These are phyloP conservation scores for Hycleus cichorii DNA, from an alignment of 1,140 invertebrate species.

Conservation along the genomic window DNA sequence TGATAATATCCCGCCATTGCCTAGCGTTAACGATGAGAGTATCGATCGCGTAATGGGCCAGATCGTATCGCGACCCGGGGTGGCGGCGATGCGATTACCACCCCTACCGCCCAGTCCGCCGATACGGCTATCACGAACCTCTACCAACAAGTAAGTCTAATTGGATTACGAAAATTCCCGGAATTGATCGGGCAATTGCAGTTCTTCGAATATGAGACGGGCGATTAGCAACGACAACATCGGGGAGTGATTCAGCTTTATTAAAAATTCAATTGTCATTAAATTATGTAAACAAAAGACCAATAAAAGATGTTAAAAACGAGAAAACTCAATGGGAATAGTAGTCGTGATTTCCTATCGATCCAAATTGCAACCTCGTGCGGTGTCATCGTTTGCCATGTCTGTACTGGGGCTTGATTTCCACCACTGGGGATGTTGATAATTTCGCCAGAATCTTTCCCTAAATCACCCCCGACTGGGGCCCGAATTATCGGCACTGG, in stretches of 20 bases:
- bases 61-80: conserved; percentile 31
- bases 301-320: conserved; percentile 81
- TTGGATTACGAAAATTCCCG: not conserved
- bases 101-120: conserved; percentile 37
- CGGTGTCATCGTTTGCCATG: conserved; percentile 76
- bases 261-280: too few relatives aligned
- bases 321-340: conserved; percentile 71
- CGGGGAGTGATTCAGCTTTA: not conserved
- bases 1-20: conserved; percentile 21
- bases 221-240: conserved; percentile 19
- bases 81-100: conserved; percentile 29
- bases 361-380: conserved; percentile 83
- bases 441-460: conserved; percentile 21
- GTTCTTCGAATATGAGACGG: conserved; percentile 3
- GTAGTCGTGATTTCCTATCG: conserved; percentile 65
- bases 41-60: conserved; percentile 39
- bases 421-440: not conserved
- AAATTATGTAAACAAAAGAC: conserved; percentile 56
- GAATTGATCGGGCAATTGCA: not conserved
- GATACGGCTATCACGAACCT: not conserved
- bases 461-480: conserved; percentile 53
- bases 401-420: conserved; percentile 26
- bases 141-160: not conserved
- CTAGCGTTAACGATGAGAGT: conserved; percentile 26
- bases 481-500: conserved; percentile 59